Percentiles rank a stretch among this genome's conserved stretches.
Conservation (phyloP, 2,113 vertebrate genomes). For the Brachypodius melanocephalos region DNA sequence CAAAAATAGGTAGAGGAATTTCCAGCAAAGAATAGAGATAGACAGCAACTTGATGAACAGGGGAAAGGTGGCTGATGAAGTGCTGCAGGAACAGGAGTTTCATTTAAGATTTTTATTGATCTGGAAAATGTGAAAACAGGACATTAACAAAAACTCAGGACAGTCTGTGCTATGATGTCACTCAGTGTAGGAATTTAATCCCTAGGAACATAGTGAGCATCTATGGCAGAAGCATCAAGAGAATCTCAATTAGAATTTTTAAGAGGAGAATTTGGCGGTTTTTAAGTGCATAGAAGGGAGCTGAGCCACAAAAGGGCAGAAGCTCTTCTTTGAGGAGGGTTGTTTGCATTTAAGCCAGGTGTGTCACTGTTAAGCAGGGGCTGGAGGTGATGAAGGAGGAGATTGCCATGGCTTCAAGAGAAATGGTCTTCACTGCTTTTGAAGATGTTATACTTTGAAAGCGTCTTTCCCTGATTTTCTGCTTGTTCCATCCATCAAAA, state of each 20-base stretch:
- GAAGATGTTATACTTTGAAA: background rate
- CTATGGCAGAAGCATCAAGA: background rate
- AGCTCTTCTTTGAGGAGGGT: background rate
- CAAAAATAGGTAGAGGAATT: slow-evolving; percentile 43
- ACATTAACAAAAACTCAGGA: background rate
- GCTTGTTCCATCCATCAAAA: background rate
- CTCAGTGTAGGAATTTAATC: background rate
- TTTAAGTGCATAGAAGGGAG: background rate
- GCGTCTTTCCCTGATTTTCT: background rate
- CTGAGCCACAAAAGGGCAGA: background rate
- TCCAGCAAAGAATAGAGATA: background rate
- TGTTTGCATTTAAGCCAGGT: background rate
- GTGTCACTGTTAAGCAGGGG: background rate
- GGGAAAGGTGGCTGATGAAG: background rate
- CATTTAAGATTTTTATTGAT: background rate
- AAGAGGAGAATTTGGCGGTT: background rate
- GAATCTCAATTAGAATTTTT: background rate
- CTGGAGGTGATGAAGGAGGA: background rate
- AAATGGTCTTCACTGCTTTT: background rate
- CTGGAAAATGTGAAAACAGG: background rate
- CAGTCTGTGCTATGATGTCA: background rate
- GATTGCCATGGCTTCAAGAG: background rate
- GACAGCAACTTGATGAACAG: background rate
- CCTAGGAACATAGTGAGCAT: background rate
- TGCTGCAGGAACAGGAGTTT: background rate